A percentile compares a stretch with the other conserved stretches of the same genome.
Evolutionary conservation across 2,797 vertebrate genomes (phyloP).

Genomic region (Monodelphis domestica): DNA sequence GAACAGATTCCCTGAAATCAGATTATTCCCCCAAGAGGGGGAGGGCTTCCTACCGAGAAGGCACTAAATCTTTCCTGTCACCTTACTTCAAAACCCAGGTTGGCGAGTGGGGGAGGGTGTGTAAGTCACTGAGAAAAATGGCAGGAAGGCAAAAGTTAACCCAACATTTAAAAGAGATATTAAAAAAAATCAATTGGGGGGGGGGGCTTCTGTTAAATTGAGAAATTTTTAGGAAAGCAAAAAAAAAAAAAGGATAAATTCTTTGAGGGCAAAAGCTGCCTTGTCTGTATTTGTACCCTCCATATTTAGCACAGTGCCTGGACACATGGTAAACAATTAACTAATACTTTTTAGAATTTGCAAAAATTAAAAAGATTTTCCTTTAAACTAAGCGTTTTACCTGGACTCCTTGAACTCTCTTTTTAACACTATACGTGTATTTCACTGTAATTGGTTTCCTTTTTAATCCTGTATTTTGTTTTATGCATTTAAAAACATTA

Average conservation of each 20-base stretch:
- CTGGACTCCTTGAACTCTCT: background rate
- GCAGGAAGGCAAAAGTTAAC: background rate
- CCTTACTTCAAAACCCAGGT: background rate
- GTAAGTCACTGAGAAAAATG: background rate
- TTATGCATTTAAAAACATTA: background rate
- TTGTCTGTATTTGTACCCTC: no score
- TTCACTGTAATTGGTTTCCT: background rate
- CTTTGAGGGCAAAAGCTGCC: background rate
- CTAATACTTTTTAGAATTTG: background rate
- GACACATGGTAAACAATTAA: background rate
- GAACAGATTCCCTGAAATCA: background rate
- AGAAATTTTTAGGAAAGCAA: background rate
- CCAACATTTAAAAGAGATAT: background rate
- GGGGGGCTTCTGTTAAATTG: background rate
- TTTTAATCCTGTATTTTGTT: background rate
- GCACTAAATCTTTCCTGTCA: background rate
- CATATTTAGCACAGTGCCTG: background rate
- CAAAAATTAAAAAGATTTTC: background rate
- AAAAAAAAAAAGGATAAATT: background rate
- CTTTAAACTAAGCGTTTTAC: background rate
- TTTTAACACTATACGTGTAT: background rate
- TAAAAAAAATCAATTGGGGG: no score
- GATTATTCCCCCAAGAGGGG: background rate
- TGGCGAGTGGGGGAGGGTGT: background rate
- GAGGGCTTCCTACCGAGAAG: background rate